These are phyloP conservation scores for Iguana delicatissima DNA, from an alignment of 2,797 vertebrate genomes.

Conservation along the genomic window DNA sequence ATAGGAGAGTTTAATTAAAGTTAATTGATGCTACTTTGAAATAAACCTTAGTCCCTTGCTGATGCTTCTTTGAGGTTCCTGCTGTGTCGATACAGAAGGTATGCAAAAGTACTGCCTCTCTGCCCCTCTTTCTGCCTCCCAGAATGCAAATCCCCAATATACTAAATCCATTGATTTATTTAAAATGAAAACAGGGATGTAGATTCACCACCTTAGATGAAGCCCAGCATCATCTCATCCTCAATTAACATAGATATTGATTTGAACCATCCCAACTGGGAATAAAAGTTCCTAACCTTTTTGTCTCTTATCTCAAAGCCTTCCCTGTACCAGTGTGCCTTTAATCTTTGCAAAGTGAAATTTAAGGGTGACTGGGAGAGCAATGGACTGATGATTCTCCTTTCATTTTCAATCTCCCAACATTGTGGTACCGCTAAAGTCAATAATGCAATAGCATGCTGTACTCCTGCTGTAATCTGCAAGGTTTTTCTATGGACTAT, in stretches of 20 bases:
- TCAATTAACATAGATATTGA: constrained; percentile 35
- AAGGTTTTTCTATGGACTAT: too few relatives aligned
- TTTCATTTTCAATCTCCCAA: background rate
- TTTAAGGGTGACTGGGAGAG: background rate
- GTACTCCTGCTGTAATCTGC: background rate
- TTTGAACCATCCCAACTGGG: constrained; percentile 17
- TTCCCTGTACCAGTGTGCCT: background rate
- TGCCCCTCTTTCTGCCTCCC: constrained; percentile 6
- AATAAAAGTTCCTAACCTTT: constrained; percentile 3
- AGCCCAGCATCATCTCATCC: constrained; percentile 18
- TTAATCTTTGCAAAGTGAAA: background rate
- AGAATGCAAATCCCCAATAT: constrained; percentile 30
- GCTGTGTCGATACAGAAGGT: constrained; percentile 31
- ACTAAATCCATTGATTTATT: constrained; percentile 42
- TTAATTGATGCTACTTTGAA: constrained; percentile 42
- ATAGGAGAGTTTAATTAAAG: constrained; percentile 42
- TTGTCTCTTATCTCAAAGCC: constrained; percentile 12
- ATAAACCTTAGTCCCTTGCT: constrained; percentile 24
- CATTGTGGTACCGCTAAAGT: background rate
- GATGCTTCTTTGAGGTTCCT: constrained; percentile 21
- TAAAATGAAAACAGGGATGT: constrained; percentile 37
- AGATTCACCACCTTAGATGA: background rate
- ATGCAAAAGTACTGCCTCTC: constrained; percentile 32
- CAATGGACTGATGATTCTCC: background rate
- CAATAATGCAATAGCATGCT: background rate